Evolutionary conservation across 2,113 vertebrate species (phyloP).

Genomic region (Aphyosemion australe): DNA sequence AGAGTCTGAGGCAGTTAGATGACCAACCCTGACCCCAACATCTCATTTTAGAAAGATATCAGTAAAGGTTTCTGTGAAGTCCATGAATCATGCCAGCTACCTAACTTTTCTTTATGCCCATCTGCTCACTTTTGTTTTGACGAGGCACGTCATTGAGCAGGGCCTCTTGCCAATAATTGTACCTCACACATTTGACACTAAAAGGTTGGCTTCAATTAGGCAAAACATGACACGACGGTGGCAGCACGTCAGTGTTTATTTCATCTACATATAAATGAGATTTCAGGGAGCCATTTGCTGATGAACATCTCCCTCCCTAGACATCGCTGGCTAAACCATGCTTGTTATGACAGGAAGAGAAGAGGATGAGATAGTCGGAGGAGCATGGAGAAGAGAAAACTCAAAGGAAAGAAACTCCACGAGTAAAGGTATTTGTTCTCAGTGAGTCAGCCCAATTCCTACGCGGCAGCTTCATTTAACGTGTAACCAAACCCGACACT

Average conservation of each 20-base stretch:
- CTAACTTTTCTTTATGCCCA: background rate
- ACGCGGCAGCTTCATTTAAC: slow-evolving; percentile 18
- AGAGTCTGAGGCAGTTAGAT: no score
- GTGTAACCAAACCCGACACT: slow-evolving; percentile 9
- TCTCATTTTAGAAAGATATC: no score
- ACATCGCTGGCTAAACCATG: slow-evolving; percentile 33
- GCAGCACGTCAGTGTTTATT: slow-evolving; percentile 78
- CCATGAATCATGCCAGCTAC: background rate
- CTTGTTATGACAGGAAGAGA: slow-evolving; percentile 39
- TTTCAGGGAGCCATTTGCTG: slow-evolving; percentile 67
- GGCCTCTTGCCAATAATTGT: slow-evolving; percentile 41
- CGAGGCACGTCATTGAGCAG: slow-evolving; percentile 9
- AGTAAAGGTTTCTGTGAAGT: no score
- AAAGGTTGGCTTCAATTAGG: slow-evolving; percentile 67
- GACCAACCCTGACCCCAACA: no score
- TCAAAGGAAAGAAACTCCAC: slow-evolving; percentile 2
- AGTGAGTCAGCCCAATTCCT: slow-evolving; percentile 21
- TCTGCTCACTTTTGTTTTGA: slow-evolving; percentile 33
- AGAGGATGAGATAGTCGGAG: background rate
- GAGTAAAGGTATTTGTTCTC: slow-evolving; percentile 19
- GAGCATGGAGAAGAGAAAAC: background rate
- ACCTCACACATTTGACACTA: slow-evolving; percentile 42
- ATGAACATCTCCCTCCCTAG: slow-evolving; percentile 58
- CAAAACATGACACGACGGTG: slow-evolving; percentile 45
- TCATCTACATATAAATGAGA: slow-evolving; percentile 80